Evolutionary conservation across 2,797 vertebrate genomes (phyloP), one percentile per base, ranked within the genome.

Genomic region (Microchirus variegatus): DNA sequence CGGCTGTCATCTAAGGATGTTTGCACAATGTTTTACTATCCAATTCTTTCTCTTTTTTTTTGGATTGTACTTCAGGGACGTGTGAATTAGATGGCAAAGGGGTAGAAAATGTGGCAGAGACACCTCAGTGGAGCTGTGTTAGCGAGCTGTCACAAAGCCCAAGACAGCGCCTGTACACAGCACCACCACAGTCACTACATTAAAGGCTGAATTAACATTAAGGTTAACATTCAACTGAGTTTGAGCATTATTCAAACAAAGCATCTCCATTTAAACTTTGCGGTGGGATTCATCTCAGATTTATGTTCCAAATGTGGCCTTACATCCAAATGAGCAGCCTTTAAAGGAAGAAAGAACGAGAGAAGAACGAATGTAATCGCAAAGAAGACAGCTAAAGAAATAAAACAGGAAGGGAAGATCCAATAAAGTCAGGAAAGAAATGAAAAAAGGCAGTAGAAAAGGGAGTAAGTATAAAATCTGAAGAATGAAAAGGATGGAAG

Each of bases 71-170:
- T 83, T 84, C 76, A 14, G 85, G 87, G 89, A 93, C 67, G 91
- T 93, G 92, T 93, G 92, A 93, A 93, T 93, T 91, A 91, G 90
- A 92, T 56, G 70, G 87, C 88, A 87, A 91, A 88, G 73, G 80
- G 88, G 74, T 78, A 78, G 83, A 77, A 89, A 85, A 90, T 80
- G 87, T 82, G 87, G 73, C 63, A 19, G 64, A 89, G 84, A 92
- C 90, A 90, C 91, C 90, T 91, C 80, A 10, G 78, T 54, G 58
- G 82, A 74, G 82, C 81, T 50, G 80, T 53, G 88, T 93, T 92
- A 93, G 90, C 88, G 67, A 86, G 90, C 87, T 93, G 93, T 93
- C 91, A 93, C 44, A 5, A 67, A 87, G 84, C 70, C 65, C 14
- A 67, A 83, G 74, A 85, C 51, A 12, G 57, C 52, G 52, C 64